Evolutionary conservation across 2,888 invertebrate species (phyloP).

Genomic region (Catocala fraxini): DNA sequence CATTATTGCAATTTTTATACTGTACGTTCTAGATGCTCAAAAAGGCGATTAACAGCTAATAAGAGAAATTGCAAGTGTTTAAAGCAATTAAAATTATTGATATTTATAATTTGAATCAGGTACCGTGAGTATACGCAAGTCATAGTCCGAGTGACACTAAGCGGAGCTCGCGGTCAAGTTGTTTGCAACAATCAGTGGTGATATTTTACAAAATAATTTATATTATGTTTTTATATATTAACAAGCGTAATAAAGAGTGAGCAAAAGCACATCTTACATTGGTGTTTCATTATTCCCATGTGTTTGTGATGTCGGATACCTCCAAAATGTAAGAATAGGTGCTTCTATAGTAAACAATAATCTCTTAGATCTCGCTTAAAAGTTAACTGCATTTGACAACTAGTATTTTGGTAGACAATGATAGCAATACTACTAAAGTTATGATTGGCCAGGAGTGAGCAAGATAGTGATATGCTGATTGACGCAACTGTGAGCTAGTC

Average conservation of each 20-base stretch:
- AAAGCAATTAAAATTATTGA: neutral
- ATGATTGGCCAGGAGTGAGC: too few relatives aligned
- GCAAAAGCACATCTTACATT: slow-evolving; percentile 83
- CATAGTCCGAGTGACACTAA: slow-evolving; percentile 18
- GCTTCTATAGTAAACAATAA: too few relatives aligned
- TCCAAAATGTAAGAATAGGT: too few relatives aligned
- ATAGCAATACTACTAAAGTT: too few relatives aligned
- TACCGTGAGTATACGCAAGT: slow-evolving; percentile 23
- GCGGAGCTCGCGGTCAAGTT: slow-evolving; percentile 58
- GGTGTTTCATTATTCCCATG: slow-evolving; percentile 73
- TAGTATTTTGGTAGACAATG: too few relatives aligned
- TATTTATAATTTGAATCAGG: slow-evolving; percentile 8
- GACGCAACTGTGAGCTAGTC: too few relatives aligned
- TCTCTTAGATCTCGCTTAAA: too few relatives aligned
- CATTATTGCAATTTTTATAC: slow-evolving; percentile 7
- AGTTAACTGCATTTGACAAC: too few relatives aligned
- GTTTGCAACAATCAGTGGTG: slow-evolving; percentile 75
- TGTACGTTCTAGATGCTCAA: slow-evolving; percentile 1
- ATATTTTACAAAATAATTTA: slow-evolving; percentile 84
- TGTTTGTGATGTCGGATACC: slow-evolving; percentile 37
- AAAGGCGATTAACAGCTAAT: neutral
- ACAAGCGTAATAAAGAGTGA: slow-evolving; percentile 87
- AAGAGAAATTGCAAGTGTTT: too few relatives aligned
- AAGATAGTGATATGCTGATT: too few relatives aligned
- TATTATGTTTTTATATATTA: slow-evolving; percentile 86